Evolutionary conservation across 2,113 vertebrate species (phyloP).

Genomic region (Entelurus aequoreus): DNA sequence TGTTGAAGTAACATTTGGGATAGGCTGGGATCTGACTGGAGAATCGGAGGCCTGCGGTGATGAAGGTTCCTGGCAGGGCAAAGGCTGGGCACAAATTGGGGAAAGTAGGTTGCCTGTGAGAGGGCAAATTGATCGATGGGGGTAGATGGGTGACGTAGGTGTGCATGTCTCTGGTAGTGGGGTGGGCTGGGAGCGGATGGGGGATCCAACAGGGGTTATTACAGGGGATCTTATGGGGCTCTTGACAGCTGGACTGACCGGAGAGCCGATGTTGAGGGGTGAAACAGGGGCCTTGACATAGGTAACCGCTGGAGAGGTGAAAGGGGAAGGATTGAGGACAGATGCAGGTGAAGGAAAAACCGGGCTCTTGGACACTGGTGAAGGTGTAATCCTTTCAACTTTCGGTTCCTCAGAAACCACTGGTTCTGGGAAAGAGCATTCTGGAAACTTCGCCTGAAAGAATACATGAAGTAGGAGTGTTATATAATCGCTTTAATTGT

Average conservation of each 20-base stretch:
- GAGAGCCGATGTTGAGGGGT: constrained; percentile 32
- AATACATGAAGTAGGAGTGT: background rate
- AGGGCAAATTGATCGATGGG: constrained; percentile 62
- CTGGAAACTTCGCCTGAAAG: constrained; percentile 58
- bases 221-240: constrained; percentile 20
- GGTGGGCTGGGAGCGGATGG: constrained; percentile 79
- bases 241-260: constrained; percentile 11
- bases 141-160: constrained; percentile 60
- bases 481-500: too few relatives aligned
- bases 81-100: constrained; percentile 87
- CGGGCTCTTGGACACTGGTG: constrained; percentile 39
- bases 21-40: constrained; percentile 86
- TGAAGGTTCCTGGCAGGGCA: constrained; percentile 78
- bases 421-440: constrained; percentile 75
- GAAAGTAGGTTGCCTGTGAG: constrained; percentile 65
- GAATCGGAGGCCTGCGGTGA: constrained; percentile 74
- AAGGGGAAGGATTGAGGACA: constrained; percentile 25
- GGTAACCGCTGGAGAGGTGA: constrained; percentile 29
- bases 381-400: constrained; percentile 39
- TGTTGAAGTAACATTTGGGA: constrained; percentile 81
- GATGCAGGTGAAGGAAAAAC: constrained; percentile 31
- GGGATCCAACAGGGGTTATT: constrained; percentile 40
- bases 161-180: constrained; percentile 71
- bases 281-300: constrained; percentile 22
- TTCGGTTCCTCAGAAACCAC: constrained; percentile 56